Base-by-base conservation (phyloP, 2,888 invertebrate species). In the Andrena hattorfiana region DNA sequence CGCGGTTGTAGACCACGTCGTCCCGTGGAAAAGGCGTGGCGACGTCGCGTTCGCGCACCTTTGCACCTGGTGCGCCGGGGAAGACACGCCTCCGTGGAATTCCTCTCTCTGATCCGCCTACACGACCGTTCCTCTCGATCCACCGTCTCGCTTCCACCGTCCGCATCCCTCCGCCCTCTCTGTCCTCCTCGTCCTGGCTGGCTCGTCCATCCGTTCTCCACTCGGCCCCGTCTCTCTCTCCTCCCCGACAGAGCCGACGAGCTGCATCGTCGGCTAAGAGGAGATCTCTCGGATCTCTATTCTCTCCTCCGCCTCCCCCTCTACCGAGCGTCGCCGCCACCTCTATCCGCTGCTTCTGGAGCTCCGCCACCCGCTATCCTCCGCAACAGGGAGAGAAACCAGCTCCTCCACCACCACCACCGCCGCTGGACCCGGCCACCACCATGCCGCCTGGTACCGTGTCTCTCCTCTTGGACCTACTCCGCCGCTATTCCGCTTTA, bases 41-140 rank as follows among this genome's bases (percentile, higher is more conserved):
- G 70, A 85, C 87, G 89, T 90, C 89, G 88, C 88, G 91, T 90
- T 90, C 91, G 93, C 93, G 93, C 93, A 93, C 94, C 93, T 93
- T 93, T 91, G 92, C 93, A 93, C 94, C 94, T 93, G 94, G 91
- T 91, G 91, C 90, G 90, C 93, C 90, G 89, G 87, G 90, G 89
- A 91, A 92, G 94, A 93, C 94, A 93, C 94, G 94, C 94, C 93
- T 92, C 93, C 90, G 89, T 89, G 89, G 91, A 92, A 91, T 91
- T 91, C 89, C 89, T 87, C 89, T 87, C 85, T 87, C 88, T 81
- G 92, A 79, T 91, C 92, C 93, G 93, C 93, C 93, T 91, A 89
- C 91, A 87, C 89, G 83, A 87, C 85, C 89, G 87, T 87, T 85
- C 83, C 85, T 85, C 86, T 81, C 78, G 66, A 69, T 78, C 84